Percentiles rank a stretch among this genome's conserved stretches.
Conservation (phyloP, 2,113 vertebrate species). For the Leucoraja erinaceus region DNA sequence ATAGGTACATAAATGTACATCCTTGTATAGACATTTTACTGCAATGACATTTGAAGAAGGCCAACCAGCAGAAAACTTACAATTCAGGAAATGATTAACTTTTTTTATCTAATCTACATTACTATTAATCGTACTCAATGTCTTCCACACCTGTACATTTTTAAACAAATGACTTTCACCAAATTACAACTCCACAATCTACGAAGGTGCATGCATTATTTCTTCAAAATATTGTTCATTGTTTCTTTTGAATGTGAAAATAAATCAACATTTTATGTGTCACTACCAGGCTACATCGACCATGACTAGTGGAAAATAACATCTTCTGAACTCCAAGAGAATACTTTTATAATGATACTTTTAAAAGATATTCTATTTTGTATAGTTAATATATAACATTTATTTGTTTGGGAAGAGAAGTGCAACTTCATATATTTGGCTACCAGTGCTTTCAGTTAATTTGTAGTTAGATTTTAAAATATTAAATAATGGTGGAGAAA, state of each 20-base stretch:
- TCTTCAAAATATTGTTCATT: background rate
- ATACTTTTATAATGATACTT: background rate
- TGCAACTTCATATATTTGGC: no score
- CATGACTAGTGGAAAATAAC: background rate
- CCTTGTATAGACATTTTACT: constrained; percentile 4
- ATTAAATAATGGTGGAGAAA: background rate
- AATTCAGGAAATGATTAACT: constrained; percentile 16
- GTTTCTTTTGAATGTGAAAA: background rate
- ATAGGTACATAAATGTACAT: background rate
- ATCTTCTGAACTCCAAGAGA: background rate
- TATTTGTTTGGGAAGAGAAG: no score
- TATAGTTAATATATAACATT: background rate
- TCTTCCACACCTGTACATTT: constrained; percentile 21
- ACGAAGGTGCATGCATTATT: background rate
- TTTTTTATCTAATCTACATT: background rate
- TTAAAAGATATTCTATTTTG: background rate
- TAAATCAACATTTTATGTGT: background rate
- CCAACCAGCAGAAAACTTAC: background rate
- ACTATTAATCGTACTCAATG: constrained; percentile 26
- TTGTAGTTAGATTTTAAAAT: background rate
- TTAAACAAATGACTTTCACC: constrained; percentile 4
- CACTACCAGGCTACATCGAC: background rate
- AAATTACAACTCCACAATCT: background rate
- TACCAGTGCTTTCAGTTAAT: no score
- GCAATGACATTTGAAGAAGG: background rate